Conservation (phyloP, 2,113 vertebrate species). For the Rattus rattus region DNA sequence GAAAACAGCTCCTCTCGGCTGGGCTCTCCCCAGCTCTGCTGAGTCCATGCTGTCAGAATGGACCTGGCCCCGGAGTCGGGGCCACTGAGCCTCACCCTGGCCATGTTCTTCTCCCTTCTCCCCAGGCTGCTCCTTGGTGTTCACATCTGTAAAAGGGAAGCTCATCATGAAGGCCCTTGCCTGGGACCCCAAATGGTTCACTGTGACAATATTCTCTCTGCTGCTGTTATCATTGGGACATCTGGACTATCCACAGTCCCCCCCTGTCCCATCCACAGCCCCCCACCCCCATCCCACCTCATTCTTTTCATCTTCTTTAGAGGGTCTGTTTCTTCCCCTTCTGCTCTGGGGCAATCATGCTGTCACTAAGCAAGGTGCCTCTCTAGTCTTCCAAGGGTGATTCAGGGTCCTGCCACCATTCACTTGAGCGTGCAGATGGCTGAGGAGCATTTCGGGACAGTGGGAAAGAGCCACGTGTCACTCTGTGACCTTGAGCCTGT, state of each 20-base stretch:
- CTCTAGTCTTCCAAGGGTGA: not conserved
- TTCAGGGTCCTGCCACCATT: not conserved
- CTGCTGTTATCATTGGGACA: not conserved
- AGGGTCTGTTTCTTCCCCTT: not conserved
- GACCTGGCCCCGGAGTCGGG: not conserved
- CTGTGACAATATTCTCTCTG: not conserved
- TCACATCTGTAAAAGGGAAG: not conserved
- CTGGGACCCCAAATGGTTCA: not conserved
- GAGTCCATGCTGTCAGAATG: not conserved
- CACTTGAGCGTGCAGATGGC: not conserved
- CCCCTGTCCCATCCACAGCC: not conserved
- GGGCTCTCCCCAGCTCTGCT: not conserved
- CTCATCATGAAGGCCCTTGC: not conserved
- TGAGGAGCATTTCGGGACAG: rapidly evolving
- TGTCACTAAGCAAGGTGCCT: not conserved
- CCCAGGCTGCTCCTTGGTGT: not conserved
- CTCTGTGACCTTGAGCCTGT: not conserved
- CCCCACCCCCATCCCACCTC: not conserved
- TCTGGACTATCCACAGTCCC: not conserved
- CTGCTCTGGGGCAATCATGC: rapidly evolving
- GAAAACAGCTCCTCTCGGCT: not conserved
- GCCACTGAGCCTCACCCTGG: not conserved
- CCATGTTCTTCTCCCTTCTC: not conserved
- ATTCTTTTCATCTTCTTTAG: not conserved
- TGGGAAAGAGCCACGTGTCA: not conserved